These are phyloP conservation scores for Malacoctenus gilli DNA, from an alignment of 2,797 vertebrate genomes.

Conservation along the genomic window DNA sequence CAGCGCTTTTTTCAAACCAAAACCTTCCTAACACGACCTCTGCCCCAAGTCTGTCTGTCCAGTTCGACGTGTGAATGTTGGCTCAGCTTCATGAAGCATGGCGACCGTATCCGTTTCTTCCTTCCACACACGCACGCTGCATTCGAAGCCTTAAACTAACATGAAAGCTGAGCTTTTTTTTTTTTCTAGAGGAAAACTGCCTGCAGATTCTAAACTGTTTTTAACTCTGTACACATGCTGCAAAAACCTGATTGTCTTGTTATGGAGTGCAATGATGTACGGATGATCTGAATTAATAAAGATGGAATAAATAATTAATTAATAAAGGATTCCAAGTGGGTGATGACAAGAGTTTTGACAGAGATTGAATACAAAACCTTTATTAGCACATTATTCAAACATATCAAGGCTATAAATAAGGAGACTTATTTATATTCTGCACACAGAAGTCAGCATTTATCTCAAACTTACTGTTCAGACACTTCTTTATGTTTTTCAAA, in stretches of 20 bases:
- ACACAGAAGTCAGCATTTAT: neutral
- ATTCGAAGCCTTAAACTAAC: slow-evolving; percentile 13
- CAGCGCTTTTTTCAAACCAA: neutral
- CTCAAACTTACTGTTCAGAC: slow-evolving; percentile 8
- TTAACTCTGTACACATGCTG: neutral
- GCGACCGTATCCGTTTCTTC: neutral
- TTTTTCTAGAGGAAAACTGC: slow-evolving; percentile 13
- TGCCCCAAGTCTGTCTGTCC: slow-evolving; percentile 1
- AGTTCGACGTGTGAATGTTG: slow-evolving; percentile 18
- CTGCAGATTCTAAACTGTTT: slow-evolving; percentile 7
- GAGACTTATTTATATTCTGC: too few species aligned
- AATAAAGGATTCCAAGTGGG: neutral
- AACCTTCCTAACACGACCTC: neutral
- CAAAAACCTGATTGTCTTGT: too few species aligned
- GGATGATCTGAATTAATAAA: too few species aligned
- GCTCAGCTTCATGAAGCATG: neutral
- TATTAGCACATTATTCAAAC: slow-evolving; percentile 35
- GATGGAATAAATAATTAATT: too few species aligned
- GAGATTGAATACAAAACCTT: slow-evolving; percentile 43
- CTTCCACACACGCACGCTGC: neutral
- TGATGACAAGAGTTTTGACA: neutral
- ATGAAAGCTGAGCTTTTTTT: neutral
- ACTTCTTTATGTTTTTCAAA: slow-evolving; percentile 5
- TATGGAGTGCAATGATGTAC: too few species aligned
- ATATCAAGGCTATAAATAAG: too few species aligned